Percentiles rank a stretch among this genome's conserved stretches.
These are phyloP conservation scores for Siphlonurus alternatus DNA, from an alignment of 2,888 invertebrate genomes.

Conservation along the genomic window DNA sequence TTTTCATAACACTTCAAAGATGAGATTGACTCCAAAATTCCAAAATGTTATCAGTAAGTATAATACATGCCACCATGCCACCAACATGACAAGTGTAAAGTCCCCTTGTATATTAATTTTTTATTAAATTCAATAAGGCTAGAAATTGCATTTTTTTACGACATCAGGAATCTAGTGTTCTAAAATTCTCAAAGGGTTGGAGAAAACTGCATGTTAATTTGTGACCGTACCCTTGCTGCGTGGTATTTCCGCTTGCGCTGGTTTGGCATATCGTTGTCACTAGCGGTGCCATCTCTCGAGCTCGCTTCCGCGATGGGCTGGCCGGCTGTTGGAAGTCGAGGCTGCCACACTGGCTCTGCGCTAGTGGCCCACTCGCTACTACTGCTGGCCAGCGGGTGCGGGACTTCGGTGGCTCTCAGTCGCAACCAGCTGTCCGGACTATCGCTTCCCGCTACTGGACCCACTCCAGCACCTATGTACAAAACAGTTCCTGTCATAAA, in stretches of 20 bases:
- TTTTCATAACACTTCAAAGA: no score
- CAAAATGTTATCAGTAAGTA: no score
- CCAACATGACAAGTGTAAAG: no score
- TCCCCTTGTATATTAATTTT: no score
- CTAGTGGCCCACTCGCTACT: not conserved
- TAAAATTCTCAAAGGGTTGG: no score
- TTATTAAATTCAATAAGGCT: no score
- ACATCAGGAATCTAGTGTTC: no score
- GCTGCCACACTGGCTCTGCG: not conserved
- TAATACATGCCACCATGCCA: no score
- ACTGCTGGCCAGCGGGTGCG: not conserved
- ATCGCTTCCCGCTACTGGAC: not conserved
- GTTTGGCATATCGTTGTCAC: not conserved
- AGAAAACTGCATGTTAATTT: no score
- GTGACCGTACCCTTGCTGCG: not conserved
- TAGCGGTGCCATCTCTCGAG: not conserved
- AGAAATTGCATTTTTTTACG: no score
- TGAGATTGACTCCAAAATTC: no score
- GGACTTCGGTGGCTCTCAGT: not conserved
- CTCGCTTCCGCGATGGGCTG: not conserved
- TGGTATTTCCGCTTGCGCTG: not conserved
- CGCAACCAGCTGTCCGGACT: not conserved
- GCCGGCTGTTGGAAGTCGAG: not conserved
- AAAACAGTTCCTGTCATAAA: no score
- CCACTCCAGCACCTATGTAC: not conserved